Conservation (phyloP, 2,797 vertebrate genomes). For the Darevskia mixta region DNA sequence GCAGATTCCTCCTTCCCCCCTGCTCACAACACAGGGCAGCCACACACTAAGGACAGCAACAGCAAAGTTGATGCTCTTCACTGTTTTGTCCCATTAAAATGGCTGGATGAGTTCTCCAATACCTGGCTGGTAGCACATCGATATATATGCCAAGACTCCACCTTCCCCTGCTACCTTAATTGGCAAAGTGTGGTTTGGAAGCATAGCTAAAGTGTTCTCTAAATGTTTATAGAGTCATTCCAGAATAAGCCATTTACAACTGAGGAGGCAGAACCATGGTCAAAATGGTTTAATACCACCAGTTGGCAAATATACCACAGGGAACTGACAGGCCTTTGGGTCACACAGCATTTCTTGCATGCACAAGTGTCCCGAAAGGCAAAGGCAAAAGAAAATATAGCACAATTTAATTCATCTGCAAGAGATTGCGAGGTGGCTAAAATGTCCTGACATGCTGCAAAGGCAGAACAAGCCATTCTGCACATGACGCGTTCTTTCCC, state of each 20-base stretch:
- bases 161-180: too few species aligned
- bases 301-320: not conserved
- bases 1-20: too few species aligned
- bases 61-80: too few species aligned
- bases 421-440: not conserved
- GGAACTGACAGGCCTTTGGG: constrained; percentile 1
- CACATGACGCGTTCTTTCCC: not conserved
- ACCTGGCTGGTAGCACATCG: too few species aligned
- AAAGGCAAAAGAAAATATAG: not conserved
- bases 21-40: too few species aligned
- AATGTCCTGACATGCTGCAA: not conserved
- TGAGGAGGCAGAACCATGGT: not conserved
- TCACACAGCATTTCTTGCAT: not conserved
- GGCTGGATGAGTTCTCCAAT: too few species aligned
- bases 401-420: not conserved
- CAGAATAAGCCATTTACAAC: not conserved
- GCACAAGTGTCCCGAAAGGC: not conserved
- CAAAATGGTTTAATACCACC: not conserved
- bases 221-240: too few species aligned
- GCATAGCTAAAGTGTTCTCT: too few species aligned
- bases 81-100: too few species aligned
- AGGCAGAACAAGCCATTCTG: not conserved
- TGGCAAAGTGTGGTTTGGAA: too few species aligned
- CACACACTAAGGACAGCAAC: too few species aligned
- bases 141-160: too few species aligned